Conservation (phyloP, 1,140 invertebrate species). For the Xylocopa sonorina region DNA sequence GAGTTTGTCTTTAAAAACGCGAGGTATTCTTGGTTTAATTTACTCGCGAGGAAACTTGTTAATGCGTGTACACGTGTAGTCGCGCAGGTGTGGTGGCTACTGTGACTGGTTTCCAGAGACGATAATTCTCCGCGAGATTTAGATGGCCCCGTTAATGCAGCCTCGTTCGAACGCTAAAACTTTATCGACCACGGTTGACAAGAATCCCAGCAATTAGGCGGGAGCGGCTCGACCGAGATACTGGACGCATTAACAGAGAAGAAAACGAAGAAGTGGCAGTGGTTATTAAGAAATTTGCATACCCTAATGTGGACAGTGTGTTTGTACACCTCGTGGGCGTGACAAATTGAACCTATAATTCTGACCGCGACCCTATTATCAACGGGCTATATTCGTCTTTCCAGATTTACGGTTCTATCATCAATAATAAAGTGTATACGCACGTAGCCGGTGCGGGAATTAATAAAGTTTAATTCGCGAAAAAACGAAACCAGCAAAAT, state of each 20-base stretch:
- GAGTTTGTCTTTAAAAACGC: no score
- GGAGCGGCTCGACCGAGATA: slow-evolving; percentile 13
- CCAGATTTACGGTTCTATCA: no score
- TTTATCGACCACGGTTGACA: background rate
- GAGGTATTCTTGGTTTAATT: no score
- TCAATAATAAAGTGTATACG: no score
- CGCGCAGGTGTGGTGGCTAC: background rate
- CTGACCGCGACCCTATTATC: background rate
- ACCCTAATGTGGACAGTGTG: background rate
- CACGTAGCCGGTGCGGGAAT: no score
- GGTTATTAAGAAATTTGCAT: slow-evolving; percentile 36
- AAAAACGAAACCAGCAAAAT: no score
- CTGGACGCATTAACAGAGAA: background rate
- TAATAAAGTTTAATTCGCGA: no score
- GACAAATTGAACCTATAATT: background rate
- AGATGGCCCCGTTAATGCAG: background rate
- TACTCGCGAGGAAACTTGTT: no score
- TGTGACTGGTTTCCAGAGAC: background rate
- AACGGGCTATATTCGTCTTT: no score
- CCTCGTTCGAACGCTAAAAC: background rate
- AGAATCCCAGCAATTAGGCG: slow-evolving; percentile 10
- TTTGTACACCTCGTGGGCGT: background rate
- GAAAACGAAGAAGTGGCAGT: background rate
- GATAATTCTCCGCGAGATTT: background rate
- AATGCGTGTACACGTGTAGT: no score